These are phyloP conservation scores for Lordiphosa clarofinis DNA, from an alignment of 1,140 invertebrate species.

Conservation along the genomic window DNA sequence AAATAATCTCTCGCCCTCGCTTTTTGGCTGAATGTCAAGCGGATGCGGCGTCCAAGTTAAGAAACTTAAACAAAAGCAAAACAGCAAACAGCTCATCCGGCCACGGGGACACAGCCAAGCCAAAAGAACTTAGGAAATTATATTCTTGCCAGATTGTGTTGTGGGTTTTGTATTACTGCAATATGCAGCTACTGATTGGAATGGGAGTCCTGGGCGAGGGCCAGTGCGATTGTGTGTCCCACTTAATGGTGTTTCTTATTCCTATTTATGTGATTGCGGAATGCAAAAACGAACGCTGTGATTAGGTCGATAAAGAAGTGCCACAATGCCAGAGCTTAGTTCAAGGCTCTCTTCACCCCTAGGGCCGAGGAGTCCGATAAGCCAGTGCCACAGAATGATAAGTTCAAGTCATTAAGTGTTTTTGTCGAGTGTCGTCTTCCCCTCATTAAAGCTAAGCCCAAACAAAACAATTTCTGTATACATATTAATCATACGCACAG, in stretches of 20 bases:
- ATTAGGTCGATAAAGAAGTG: constrained; percentile 32
- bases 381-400: constrained; percentile 40
- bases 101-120: too few species aligned
- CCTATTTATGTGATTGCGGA: constrained; percentile 69
- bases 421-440: constrained; percentile 25
- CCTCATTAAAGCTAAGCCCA: constrained; percentile 64
- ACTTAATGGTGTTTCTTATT: constrained; percentile 51
- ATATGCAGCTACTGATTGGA: constrained; percentile 33
- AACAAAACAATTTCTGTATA: constrained; percentile 40
- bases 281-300: constrained; percentile 58
- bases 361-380: constrained; percentile 36
- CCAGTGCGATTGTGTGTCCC: constrained; percentile 18
- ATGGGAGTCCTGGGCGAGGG: constrained; percentile 6
- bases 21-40: constrained; percentile 5
- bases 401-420: constrained; percentile 64
- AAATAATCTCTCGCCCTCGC: constrained; percentile 24
- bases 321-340: constrained; percentile 18
- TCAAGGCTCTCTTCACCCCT: constrained; percentile 4
- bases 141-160: constrained; percentile 28
- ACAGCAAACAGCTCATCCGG: background rate
- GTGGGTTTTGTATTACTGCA: constrained; percentile 11
- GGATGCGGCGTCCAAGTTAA: background rate
- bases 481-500: constrained; percentile 54
- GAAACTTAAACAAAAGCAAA: background rate
- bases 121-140: constrained; percentile 7